Percentiles rank a stretch among this genome's conserved stretches.
phyloP scores from a whole-genome alignment of 2,797 vertebrate genomes.

The Acanthis flammea region DNA sequence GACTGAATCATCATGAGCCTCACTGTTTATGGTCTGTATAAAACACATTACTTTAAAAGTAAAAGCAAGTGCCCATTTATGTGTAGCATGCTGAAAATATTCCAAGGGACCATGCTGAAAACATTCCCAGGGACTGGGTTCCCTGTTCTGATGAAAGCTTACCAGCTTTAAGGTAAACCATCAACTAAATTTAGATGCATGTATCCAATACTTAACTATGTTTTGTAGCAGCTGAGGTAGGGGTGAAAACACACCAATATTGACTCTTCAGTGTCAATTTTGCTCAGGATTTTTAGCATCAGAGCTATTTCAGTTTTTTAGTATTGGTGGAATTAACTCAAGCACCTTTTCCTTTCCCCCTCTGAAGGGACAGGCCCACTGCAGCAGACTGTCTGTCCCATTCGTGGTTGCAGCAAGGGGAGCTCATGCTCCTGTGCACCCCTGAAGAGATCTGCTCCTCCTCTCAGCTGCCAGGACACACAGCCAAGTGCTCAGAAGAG shows the following conservation, averaged over 20 bases:
- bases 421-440: slow-evolving; percentile 65
- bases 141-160: background rate
- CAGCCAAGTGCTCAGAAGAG: slow-evolving; percentile 70
- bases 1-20: background rate
- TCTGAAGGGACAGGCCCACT: slow-evolving; percentile 85
- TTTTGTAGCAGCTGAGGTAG: background rate
- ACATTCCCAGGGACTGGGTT: background rate
- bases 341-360: background rate
- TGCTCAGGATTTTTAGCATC: background rate
- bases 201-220: background rate
- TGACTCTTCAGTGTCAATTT: background rate
- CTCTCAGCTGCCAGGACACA: slow-evolving; percentile 54
- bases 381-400: slow-evolving; percentile 90
- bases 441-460: slow-evolving; percentile 63
- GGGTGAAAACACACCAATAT: background rate
- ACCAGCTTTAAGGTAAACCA: background rate
- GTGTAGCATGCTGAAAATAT: background rate
- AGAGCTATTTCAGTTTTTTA: background rate
- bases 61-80: background rate
- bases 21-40: background rate
- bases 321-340: background rate
- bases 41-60: background rate
- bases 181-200: background rate
- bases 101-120: background rate
- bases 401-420: slow-evolving; percentile 88